Evolutionary conservation across 2,113 vertebrate genomes (phyloP).

Genomic region (Smithornis capensis): DNA sequence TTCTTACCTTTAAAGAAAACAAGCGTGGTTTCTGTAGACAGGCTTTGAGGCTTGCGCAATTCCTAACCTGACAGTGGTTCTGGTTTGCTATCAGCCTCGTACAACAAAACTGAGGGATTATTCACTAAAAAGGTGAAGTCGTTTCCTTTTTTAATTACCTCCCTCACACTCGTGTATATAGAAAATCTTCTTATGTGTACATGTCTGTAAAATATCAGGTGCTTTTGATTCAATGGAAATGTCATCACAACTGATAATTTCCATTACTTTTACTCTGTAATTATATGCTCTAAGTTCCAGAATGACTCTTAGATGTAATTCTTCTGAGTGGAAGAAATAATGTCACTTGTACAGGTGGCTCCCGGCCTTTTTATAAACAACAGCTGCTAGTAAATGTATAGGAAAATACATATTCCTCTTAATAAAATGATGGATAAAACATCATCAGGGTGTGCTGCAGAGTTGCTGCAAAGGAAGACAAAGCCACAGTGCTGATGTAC

Average conservation of each 20-base stretch:
- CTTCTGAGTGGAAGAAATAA: not conserved
- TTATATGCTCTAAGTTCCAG: not conserved
- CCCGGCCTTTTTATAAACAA: not conserved
- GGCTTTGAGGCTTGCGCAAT: constrained; percentile 25
- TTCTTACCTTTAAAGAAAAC: not conserved
- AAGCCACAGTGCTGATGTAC: accelerated
- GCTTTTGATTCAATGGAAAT: not conserved
- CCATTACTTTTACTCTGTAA: not conserved
- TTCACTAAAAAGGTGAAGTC: constrained; percentile 21
- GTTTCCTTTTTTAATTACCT: not conserved
- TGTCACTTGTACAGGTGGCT: not conserved
- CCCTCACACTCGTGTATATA: not conserved
- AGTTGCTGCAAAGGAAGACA: not conserved
- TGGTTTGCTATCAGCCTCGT: constrained; percentile 64
- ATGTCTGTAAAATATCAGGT: not conserved
- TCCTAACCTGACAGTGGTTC: constrained; percentile 36
- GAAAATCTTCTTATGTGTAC: not conserved
- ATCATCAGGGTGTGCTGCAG: not conserved
- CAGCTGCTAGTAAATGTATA: not conserved
- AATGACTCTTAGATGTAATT: not conserved
- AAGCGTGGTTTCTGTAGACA: accelerated
- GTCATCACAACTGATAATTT: not conserved
- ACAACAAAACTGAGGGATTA: not conserved
- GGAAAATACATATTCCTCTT: not conserved
- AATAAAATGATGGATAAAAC: not conserved